Evolutionary conservation across 1,140 invertebrate species (phyloP).

Genomic region (Pygmarrhopalites habei): DNA sequence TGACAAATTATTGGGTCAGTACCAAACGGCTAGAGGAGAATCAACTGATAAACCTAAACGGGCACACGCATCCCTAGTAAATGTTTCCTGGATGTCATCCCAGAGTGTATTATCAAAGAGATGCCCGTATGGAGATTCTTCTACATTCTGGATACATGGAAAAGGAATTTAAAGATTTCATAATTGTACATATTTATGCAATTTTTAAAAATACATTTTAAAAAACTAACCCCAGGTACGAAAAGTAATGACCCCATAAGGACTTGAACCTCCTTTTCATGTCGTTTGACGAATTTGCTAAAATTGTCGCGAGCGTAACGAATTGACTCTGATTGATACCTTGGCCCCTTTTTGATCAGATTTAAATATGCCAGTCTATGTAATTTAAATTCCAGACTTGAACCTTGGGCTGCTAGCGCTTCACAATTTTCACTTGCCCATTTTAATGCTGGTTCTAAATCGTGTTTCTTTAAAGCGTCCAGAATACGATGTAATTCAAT

Average conservation of each 20-base stretch:
- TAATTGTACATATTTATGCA: no score
- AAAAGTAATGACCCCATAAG: constrained; percentile 83
- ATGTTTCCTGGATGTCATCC: constrained; percentile 81
- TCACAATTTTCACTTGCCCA: constrained; percentile 63
- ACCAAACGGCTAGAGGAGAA: constrained; percentile 65
- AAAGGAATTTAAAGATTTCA: no score
- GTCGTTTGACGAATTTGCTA: constrained; percentile 67
- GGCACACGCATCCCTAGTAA: constrained; percentile 85
- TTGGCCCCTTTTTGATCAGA: constrained; percentile 59
- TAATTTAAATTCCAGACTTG: constrained; percentile 77
- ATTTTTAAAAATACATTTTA: no score
- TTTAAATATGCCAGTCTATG: constrained; percentile 67
- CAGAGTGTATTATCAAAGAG: constrained; percentile 71
- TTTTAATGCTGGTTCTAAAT: constrained; percentile 70
- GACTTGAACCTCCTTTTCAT: constrained; percentile 77
- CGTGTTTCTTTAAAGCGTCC: constrained; percentile 65
- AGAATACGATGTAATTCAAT: constrained; percentile 77
- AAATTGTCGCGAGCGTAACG: constrained; percentile 78
- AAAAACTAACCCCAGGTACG: constrained; percentile 62
- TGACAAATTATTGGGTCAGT: no score
- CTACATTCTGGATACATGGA: no score
- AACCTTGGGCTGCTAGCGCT: constrained; percentile 56
- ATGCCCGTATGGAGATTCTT: constrained; percentile 71
- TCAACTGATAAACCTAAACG: constrained; percentile 83
- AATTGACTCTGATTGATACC: constrained; percentile 67